A percentile compares a stretch with the other conserved stretches of the same genome.
Conservation (phyloP, 2,797 vertebrate species). For the Halcyon badia region DNA sequence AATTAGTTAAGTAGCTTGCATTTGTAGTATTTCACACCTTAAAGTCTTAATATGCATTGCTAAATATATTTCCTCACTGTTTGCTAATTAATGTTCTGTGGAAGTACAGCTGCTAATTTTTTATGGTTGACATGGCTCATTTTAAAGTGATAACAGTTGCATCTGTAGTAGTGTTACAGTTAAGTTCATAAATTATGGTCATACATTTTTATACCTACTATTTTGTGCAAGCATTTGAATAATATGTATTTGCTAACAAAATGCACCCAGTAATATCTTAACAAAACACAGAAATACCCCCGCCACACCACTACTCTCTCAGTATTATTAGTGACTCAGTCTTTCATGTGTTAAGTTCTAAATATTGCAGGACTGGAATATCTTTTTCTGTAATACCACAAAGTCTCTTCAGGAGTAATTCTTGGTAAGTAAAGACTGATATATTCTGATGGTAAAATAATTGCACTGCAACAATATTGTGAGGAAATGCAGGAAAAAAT, state of each 20-base stretch:
- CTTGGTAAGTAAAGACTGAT: background rate
- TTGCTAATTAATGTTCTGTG: conserved; percentile 75
- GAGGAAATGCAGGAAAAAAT: background rate
- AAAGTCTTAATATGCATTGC: conserved; percentile 74
- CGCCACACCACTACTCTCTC: fast-evolving
- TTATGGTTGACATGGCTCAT: conserved; percentile 65
- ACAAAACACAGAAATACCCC: background rate
- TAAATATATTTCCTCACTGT: conserved; percentile 76
- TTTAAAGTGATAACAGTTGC: conserved; percentile 71
- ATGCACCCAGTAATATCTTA: background rate
- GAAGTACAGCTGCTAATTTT: conserved; percentile 75
- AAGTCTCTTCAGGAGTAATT: background rate
- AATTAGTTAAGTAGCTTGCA: conserved; percentile 71
- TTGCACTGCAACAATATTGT: background rate
- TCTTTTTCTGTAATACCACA: background rate
- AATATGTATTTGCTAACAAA: conserved; percentile 30
- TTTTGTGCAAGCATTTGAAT: conserved; percentile 26
- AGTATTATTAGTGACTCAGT: background rate
- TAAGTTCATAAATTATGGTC: conserved; percentile 52
- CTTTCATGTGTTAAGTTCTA: background rate
- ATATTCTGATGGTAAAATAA: background rate
- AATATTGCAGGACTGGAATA: background rate
- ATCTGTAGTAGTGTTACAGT: conserved; percentile 66
- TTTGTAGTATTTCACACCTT: conserved; percentile 76
- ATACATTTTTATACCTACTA: conserved; percentile 8